These are phyloP conservation scores for Plutomurus gul DNA, from an alignment of 1,140 invertebrate genomes.

Conservation along the genomic window DNA sequence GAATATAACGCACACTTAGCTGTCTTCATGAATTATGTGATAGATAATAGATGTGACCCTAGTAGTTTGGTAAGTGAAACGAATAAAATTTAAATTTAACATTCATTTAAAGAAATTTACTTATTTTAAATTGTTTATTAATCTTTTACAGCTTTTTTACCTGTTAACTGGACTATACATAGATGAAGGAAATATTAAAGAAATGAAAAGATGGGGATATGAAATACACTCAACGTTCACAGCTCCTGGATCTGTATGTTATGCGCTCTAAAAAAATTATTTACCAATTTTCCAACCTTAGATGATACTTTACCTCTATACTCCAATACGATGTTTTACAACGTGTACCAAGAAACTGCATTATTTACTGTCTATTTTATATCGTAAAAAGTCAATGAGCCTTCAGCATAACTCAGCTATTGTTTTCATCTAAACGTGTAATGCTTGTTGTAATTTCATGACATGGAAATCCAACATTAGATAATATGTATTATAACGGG, in stretches of 20 bases:
- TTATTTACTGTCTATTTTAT: neutral
- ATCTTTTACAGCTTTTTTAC: conserved; percentile 77
- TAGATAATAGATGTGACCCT: conserved; percentile 78
- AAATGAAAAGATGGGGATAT: conserved; percentile 95
- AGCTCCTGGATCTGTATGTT: conserved; percentile 81
- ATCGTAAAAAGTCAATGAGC: no score
- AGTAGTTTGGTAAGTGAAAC: conserved; percentile 73
- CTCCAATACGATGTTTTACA: no score
- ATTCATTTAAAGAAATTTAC: neutral
- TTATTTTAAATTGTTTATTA: conserved; percentile 42
- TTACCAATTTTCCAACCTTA: conserved; percentile 23
- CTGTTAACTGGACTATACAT: conserved; percentile 83
- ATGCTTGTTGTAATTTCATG: no score
- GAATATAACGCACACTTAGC: conserved; percentile 79
- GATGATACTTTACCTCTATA: conserved; percentile 8
- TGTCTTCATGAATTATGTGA: conserved; percentile 86
- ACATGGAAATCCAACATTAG: no score
- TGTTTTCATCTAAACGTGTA: no score
- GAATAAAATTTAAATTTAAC: neutral
- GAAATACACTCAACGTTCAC: conserved; percentile 97
- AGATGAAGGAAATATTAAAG: conserved; percentile 72
- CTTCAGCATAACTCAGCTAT: no score
- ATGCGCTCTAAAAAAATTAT: no score
- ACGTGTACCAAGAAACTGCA: no score
- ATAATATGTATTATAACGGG: no score